phyloP scores from a whole-genome alignment of 2,113 vertebrate genomes.

The Acanthisitta chloris region DNA sequence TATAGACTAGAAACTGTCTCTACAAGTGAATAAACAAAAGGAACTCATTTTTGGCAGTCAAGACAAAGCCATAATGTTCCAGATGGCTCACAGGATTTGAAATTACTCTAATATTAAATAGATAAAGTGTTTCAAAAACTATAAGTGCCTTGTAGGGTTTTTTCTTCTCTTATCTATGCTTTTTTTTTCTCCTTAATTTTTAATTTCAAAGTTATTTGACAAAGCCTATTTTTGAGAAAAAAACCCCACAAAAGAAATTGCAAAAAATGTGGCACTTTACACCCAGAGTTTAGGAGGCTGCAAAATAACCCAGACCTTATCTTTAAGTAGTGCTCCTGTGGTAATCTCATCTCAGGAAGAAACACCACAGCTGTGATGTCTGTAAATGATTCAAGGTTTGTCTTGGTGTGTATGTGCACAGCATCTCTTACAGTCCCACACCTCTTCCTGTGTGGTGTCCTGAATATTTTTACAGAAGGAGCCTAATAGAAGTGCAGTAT shows the following conservation, averaged over 20 bases:
- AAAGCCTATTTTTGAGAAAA: not conserved
- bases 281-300: not conserved
- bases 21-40: conserved; percentile 37
- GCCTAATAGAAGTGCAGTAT: not conserved
- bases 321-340: not conserved
- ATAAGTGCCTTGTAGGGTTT: not conserved
- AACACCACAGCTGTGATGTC: not conserved
- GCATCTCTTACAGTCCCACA: not conserved
- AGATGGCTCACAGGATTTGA: conserved; percentile 32
- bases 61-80: conserved; percentile 3
- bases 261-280: not conserved
- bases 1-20: conserved; percentile 13
- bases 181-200: not conserved
- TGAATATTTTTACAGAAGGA: not conserved
- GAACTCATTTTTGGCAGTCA: conserved; percentile 30
- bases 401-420: not conserved
- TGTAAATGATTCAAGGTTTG: not conserved
- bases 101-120: conserved; percentile 37
- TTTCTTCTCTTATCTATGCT: fast-evolving
- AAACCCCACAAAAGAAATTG: too few relatives aligned
- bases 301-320: not conserved
- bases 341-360: not conserved
- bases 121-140: not conserved
- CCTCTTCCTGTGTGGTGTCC: not conserved
- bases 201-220: not conserved